Conservation (phyloP, 2,888 invertebrate species). For the Nesidiocoris tenuis region DNA sequence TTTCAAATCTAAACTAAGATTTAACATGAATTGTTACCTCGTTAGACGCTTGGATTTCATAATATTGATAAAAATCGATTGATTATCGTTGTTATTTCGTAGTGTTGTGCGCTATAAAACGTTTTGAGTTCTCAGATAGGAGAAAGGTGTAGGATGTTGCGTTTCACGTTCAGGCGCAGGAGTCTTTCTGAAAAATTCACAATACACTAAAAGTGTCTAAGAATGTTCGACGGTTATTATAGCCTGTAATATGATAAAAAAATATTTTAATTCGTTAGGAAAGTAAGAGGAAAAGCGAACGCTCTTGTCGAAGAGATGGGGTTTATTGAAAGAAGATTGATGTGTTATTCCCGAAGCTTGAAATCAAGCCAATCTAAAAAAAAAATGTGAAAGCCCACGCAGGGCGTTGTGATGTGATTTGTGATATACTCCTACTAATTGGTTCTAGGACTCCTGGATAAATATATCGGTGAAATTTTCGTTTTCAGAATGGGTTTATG, state of each 20-base stretch:
- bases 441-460: conserved; percentile 37
- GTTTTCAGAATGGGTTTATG: not conserved
- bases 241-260: not conserved
- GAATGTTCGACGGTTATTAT: not conserved
- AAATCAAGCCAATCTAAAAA: conserved; percentile 32
- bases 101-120: not conserved
- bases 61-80: not conserved
- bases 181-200: not conserved
- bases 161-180: not conserved
- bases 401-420: conserved; percentile 40
- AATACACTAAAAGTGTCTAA: not conserved
- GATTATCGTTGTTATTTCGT: not conserved
- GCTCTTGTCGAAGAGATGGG: not conserved
- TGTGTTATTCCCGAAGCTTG: not conserved
- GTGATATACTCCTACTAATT: conserved; percentile 35
- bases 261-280: not conserved
- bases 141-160: not conserved
- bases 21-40: not conserved
- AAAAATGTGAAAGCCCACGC: conserved; percentile 11
- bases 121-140: not conserved
- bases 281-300: not conserved
- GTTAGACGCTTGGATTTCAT: not conserved
- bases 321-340: not conserved
- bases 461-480: no score
- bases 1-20: not conserved